phyloP scores from a whole-genome alignment of 2,113 vertebrate species.

The Epinephelus moara region DNA sequence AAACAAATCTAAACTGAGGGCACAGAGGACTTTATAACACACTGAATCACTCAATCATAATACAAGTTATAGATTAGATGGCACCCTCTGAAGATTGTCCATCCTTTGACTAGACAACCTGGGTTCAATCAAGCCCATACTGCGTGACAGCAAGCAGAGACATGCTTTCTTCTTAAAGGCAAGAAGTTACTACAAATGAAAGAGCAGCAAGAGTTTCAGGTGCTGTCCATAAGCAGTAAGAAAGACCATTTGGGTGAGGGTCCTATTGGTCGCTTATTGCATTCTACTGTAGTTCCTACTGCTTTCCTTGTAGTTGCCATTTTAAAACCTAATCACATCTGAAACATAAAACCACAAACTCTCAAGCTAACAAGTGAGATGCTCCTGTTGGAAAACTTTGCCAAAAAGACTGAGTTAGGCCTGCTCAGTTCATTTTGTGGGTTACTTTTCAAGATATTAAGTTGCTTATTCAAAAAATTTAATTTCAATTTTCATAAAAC shows the following conservation, averaged over 20 bases:
- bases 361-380: neutral
- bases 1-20: too few species aligned
- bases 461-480: neutral
- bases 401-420: neutral
- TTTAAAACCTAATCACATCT: neutral
- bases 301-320: neutral
- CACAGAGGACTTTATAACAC: too few species aligned
- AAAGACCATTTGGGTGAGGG: neutral
- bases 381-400: neutral
- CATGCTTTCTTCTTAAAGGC: neutral
- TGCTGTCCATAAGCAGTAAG: neutral
- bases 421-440: neutral
- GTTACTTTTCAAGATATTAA: neutral
- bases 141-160: neutral
- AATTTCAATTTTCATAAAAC: too few species aligned
- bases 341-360: neutral
- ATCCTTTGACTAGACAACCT: neutral
- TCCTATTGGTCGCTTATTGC: neutral
- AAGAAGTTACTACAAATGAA: neutral
- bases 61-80: too few species aligned
- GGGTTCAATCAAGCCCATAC: conserved; percentile 2
- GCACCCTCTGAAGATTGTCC: too few species aligned
- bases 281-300: neutral
- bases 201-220: neutral
- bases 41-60: too few species aligned